Base-by-base conservation (phyloP, 2,797 vertebrate species). In the Arnoldichthys spilopterus region DNA sequence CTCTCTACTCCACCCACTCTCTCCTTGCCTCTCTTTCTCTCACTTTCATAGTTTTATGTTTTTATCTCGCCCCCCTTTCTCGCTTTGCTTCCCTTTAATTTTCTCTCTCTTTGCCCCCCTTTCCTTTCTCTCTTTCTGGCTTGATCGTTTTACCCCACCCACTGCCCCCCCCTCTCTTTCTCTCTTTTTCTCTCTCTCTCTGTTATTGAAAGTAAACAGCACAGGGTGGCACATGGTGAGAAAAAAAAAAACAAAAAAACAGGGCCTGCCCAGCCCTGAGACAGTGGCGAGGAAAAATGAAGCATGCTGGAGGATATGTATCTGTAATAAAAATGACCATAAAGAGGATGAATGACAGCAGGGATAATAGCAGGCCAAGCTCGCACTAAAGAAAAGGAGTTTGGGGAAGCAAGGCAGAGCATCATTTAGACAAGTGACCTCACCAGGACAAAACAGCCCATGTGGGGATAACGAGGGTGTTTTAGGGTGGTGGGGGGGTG, bases 271-370 rank as follows among this genome's bases (percentile, higher is more conserved):
- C 70, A 80, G 70, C 28, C 24, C 72, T 71, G 66, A 85, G 82
- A 83, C 85, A 64, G 78, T 67, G 76, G 49, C 62, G 22, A 77
- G 83, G 82, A 86, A 82, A 80, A 83, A 85, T 84, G 84, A 87
- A 68, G 76, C 83, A 83, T 76, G 79, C 83, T 85, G 76, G 69
- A 68, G 80, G 84, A 86, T 85, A 82, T 86, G 84, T 84, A 83
- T 84, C 84, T 69, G 69, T 83, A 87, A 87, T 86, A 88, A 87
- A 87, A 87, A 82, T 71, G 59, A 59, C 84, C 76, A 87, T 85
- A 87, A 87, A 86, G 72, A 76, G 76, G 76, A 83, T 80, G 81
- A 86, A 84, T 86, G 86, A 79, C 87, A 77, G 73, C 22, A 37
- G 47, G 80, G 73, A 78, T 84, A 81, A 85, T 79, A 85, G 82